Base-by-base conservation (phyloP, 2,888 invertebrate species). In the Podabrus alpinus region DNA sequence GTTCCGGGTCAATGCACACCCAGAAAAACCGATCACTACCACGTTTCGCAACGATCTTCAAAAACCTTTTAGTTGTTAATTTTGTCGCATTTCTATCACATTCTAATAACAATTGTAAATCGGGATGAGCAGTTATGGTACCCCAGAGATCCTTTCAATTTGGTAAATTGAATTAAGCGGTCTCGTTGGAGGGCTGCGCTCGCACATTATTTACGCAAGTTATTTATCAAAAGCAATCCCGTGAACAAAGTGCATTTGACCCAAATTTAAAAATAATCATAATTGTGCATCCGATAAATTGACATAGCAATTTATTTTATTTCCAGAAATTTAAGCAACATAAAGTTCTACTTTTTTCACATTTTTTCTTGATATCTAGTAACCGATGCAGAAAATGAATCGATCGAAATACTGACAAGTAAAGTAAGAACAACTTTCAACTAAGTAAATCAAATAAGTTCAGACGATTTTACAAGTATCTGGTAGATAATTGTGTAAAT, bases 1-100 rank as follows among this genome's bases (percentile, higher is more conserved):
- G 79, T 81, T 81, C 76, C 81, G 73, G 80, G 80, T 80, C 81
- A 81, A 75, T 73, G 79, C 79, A 77, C 79, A 79, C 74, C 71
- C 74, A 74, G 69, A 72, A 72, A 73, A 70, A 69, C 74, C 73
- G 78, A 78, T 77, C 73, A 11, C 69, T 70, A 68, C 77, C 75
- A 75, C 77, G 77, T 79, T 77, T 75, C 74, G 73, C 69, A 72
- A 68, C 72, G 74, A 75, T 77, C 71, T 74, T 72, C 68, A 68
- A 77, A 79, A 79, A 78, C 73, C 72, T 75, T 73, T 69, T 77
- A 78, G 77, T 79, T 77, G 75, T 74, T 78, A 80, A 80, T 80
- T 80, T 77, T 77, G 78, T 78, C 75, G 74, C 75, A 77, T 74
- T 75, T 75, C 72, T 71, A 72, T 75, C 71, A 72, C 68, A 74